These are phyloP conservation scores for Cephus sareptanus DNA, from an alignment of 2,888 invertebrate genomes.

Conservation along the genomic window DNA sequence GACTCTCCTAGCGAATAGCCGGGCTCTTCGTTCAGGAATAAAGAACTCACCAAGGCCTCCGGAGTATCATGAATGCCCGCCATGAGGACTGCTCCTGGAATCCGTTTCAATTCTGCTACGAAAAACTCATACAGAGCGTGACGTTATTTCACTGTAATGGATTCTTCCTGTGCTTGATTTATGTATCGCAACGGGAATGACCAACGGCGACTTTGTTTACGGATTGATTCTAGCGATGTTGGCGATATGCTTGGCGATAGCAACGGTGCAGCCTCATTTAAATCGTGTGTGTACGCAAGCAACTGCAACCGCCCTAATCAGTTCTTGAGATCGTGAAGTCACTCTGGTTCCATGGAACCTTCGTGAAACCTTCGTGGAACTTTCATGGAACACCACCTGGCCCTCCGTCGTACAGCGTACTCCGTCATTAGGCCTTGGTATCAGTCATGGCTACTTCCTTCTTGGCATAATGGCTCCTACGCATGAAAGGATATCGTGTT, in stretches of 20 bases:
- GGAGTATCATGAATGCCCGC: neutral
- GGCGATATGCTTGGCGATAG: no score
- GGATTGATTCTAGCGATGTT: neutral
- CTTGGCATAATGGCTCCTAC: conserved; percentile 41
- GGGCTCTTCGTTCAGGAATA: neutral
- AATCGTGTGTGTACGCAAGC: conserved; percentile 10
- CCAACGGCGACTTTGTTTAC: neutral
- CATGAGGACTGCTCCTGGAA: neutral
- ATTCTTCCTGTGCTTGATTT: neutral
- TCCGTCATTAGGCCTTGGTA: neutral
- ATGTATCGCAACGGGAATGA: neutral
- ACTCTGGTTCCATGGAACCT: conserved; percentile 26
- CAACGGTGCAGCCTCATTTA: neutral
- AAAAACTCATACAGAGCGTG: neutral
- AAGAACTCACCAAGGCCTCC: neutral
- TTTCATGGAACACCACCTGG: neutral
- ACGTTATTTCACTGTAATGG: neutral
- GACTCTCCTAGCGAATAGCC: neutral
- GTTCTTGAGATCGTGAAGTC: conserved; percentile 33
- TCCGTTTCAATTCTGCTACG: neutral
- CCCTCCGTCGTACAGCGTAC: neutral
- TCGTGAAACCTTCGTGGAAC: conserved; percentile 19
- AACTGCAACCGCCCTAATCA: conserved; percentile 33
- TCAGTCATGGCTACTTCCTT: conserved; percentile 28
- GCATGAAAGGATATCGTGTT: conserved; percentile 42